These are phyloP conservation scores for Xestoiulus laeticollis DNA, from an alignment of 2,888 invertebrate species.

Conservation along the genomic window DNA sequence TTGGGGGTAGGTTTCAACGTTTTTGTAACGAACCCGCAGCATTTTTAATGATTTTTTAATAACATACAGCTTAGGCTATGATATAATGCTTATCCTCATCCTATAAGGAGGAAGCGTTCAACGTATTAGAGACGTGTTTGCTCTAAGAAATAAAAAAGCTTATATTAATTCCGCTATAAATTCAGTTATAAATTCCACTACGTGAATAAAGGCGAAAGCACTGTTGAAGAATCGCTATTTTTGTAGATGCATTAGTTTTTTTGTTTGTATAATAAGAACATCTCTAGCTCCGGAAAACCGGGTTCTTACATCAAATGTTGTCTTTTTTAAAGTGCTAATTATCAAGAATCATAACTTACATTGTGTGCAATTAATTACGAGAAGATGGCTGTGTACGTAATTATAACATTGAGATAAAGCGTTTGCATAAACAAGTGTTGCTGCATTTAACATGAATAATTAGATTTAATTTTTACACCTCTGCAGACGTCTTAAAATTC, in stretches of 20 bases:
- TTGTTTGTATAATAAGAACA: too few relatives aligned
- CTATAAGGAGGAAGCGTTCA: not conserved
- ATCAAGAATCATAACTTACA: not conserved
- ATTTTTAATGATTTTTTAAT: not conserved
- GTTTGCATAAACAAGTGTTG: not conserved
- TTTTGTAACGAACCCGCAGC: not conserved
- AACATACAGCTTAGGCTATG: not conserved
- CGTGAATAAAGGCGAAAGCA: too few relatives aligned
- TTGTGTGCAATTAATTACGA: not conserved
- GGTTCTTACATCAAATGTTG: too few relatives aligned
- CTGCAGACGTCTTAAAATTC: not conserved
- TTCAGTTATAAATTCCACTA: too few relatives aligned
- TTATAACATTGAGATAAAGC: not conserved
- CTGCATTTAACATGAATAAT: conserved; percentile 5
- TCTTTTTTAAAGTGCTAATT: not conserved
- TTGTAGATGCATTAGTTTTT: too few relatives aligned
- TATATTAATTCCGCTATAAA: too few relatives aligned
- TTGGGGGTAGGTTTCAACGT: not conserved
- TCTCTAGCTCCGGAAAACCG: too few relatives aligned
- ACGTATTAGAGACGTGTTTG: too few relatives aligned
- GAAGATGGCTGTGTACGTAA: not conserved
- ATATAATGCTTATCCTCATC: not conserved
- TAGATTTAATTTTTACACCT: not conserved
- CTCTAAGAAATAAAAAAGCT: too few relatives aligned
- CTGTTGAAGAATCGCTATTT: too few relatives aligned